Base-by-base conservation (phyloP, 1,140 invertebrate species). In the Cotesia typhae region DNA sequence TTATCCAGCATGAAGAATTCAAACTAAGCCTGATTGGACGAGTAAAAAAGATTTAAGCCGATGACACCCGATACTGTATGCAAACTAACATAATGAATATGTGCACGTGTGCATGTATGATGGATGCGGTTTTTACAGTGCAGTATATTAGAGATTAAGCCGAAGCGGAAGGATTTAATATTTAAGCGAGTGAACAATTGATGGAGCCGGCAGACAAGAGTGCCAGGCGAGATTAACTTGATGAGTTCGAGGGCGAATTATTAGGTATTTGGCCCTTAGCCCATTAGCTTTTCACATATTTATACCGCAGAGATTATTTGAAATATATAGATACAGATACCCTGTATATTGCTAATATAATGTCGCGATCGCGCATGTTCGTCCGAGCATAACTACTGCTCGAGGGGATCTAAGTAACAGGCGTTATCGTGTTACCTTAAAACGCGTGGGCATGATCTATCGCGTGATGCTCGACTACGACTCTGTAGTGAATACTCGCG, bases 211-310 rank as follows among this genome's bases (percentile, higher is more conserved):
- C 41, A 59, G 14, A 35, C 63, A 36, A 41, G 52, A 60, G 63
- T 67, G 63, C 63, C 70, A 72, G 61, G 59, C 66, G 64, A 72
- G 70, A 72, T 67, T 72, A 72, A 66, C 63, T 60, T 72, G 70
- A 72, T 72, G 70, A 72, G 64, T 72, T 65, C 70, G 63, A 72
- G 63, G 70, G 70, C 70, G 60, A 72, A 72, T 72, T 72, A 72
- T 72, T 72, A 72, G 70, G 64, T 60, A 72, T 67, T 72, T 72
- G 65, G 70, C 70, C 64, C 70, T 59, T 53, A 47, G 63, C 70
- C 36, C 36, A 51, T 41, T 36, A 28, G 37, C 60, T 63, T 14
- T 9, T 9, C 41, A 47, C 10, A 47, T 47, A 17, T 35, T 41
- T 35, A 66, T 66, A 41, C 64, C 28, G 28, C 28, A 28, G 28